phyloP scores from a whole-genome alignment of 1,140 invertebrate species.

The Kradibia gibbosae region DNA sequence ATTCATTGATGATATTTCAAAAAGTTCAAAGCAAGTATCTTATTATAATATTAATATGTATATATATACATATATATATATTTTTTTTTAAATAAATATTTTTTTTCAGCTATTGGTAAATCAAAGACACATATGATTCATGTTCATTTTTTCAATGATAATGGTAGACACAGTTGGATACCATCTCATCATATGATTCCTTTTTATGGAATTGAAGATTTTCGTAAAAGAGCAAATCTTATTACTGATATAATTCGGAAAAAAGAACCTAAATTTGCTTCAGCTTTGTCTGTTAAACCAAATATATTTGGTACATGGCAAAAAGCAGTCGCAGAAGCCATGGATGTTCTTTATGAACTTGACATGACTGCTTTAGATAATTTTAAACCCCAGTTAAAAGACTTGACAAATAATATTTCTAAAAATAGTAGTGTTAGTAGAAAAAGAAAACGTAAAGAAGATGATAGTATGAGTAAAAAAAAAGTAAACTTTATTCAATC shows the following conservation, averaged over 20 bases:
- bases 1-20: slow-evolving; percentile 71
- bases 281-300: slow-evolving; percentile 71
- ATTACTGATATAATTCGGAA: slow-evolving; percentile 58
- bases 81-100: background rate
- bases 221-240: slow-evolving; percentile 68
- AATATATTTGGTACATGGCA: slow-evolving; percentile 74
- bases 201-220: slow-evolving; percentile 78
- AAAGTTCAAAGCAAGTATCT: slow-evolving; percentile 69
- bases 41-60: background rate
- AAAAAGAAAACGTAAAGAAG: slow-evolving; percentile 48
- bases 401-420: slow-evolving; percentile 22
- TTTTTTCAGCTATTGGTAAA: slow-evolving; percentile 60
- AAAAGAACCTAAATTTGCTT: slow-evolving; percentile 72
- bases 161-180: slow-evolving; percentile 83
- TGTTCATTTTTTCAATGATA: slow-evolving; percentile 88
- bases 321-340: slow-evolving; percentile 75
- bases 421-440: slow-evolving; percentile 31
- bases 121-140: slow-evolving; percentile 74
- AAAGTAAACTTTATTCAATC: slow-evolving; percentile 15
- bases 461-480: slow-evolving; percentile 24
- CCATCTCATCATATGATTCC: slow-evolving; percentile 75
- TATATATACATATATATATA: too few species aligned
- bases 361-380: slow-evolving; percentile 42
- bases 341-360: slow-evolving; percentile 48
- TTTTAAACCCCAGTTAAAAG: slow-evolving; percentile 45